Conservation (phyloP, 2,888 invertebrate genomes). For the Temnothorax ravouxi region DNA sequence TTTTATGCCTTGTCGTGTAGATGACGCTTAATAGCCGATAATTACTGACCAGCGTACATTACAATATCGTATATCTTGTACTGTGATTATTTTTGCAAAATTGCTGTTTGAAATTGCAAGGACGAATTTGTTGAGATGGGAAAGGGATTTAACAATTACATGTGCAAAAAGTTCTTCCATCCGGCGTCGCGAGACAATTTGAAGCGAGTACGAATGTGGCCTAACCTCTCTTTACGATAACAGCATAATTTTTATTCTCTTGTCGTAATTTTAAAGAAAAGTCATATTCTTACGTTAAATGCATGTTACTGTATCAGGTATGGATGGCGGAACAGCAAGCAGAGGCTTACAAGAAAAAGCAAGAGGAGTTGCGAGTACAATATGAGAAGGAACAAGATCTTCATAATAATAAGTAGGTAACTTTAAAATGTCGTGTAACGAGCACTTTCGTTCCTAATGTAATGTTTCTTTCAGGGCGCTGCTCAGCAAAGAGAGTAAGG, state of each 20-base stretch:
- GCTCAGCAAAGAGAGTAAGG: conserved; percentile 99
- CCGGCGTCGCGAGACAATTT: conserved; percentile 99
- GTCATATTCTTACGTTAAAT: neutral
- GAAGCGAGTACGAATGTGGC: conserved; percentile 94
- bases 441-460: conserved; percentile 2
- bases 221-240: neutral
- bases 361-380: conserved; percentile 97
- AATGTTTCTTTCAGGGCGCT: conserved; percentile 90
- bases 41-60: no score
- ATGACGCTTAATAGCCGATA: no score
- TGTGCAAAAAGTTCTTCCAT: no score
- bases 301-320: conserved; percentile 89
- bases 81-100: no score
- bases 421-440: neutral
- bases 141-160: no score
- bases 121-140: no score
- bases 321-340: conserved; percentile 99
- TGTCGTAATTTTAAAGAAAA: neutral
- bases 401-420: conserved; percentile 95
- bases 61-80: no score
- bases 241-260: neutral
- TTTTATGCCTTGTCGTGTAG: no score
- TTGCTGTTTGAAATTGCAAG: no score
- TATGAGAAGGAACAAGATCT: conserved; percentile 99
- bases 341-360: conserved; percentile 98